Conservation (phyloP, 1,140 invertebrate genomes). For the Drosophila dunni region DNA sequence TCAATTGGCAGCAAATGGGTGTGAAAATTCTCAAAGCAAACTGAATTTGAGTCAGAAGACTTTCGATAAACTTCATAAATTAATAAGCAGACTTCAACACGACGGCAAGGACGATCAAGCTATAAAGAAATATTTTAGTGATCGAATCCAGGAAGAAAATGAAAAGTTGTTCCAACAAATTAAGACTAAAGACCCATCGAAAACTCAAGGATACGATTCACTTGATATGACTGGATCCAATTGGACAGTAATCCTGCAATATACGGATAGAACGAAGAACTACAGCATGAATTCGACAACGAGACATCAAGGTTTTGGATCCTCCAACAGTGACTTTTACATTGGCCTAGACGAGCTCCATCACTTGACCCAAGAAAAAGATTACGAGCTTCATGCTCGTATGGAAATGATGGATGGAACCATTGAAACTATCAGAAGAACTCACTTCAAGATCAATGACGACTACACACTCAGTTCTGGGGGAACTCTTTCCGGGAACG, state of each 20-base stretch:
- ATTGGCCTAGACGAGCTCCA: slow-evolving; percentile 10
- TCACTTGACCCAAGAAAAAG: background rate
- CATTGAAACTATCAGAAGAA: background rate
- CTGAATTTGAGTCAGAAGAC: background rate
- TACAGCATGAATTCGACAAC: background rate
- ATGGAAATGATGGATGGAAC: background rate
- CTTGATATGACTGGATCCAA: background rate
- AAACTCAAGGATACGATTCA: background rate
- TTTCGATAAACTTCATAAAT: background rate
- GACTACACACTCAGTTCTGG: background rate
- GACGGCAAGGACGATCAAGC: background rate
- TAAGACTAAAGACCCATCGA: background rate
- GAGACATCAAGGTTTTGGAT: slow-evolving; percentile 1
- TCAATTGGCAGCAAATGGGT: background rate
- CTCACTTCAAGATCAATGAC: background rate
- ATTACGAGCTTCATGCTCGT: background rate
- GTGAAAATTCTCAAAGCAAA: background rate
- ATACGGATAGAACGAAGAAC: slow-evolving; percentile 4
- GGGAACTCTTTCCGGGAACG: background rate
- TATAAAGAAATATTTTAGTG: too few relatives aligned
- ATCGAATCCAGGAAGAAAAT: too few relatives aligned
- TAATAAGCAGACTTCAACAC: background rate
- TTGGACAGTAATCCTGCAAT: slow-evolving; percentile 12
- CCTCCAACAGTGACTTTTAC: background rate
- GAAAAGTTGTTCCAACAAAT: too few relatives aligned